Percentiles rank a stretch among this genome's conserved stretches.
Conservation (phyloP, 2,797 vertebrate species). For the Staurois parvus region DNA sequence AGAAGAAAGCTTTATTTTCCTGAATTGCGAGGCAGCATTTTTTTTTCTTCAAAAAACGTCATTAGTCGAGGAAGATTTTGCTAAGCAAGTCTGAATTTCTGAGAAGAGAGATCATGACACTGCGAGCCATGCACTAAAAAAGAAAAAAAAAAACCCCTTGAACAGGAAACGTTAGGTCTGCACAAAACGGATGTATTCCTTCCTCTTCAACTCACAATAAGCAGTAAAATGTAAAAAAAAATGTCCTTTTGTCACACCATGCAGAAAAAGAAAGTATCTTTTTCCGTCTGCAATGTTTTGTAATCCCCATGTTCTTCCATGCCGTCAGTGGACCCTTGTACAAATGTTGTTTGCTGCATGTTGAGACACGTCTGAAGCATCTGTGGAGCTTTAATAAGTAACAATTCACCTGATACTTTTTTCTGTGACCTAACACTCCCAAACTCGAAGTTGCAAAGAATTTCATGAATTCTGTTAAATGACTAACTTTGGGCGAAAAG, state of each 20-base stretch:
- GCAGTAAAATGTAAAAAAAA: constrained; percentile 1
- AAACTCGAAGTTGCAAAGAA: background rate
- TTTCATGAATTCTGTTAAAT: background rate
- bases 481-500: background rate
- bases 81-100: background rate
- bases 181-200: constrained; percentile 51
- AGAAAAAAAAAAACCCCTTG: background rate
- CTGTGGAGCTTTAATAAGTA: background rate
- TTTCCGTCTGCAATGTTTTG: background rate
- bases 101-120: constrained; percentile 17
- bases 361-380: background rate
- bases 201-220: constrained; percentile 27
- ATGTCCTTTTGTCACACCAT: background rate
- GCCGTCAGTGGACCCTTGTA: background rate
- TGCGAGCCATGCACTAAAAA: background rate
- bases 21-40: background rate
- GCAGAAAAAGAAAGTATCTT: background rate
- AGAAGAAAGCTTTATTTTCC: background rate
- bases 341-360: background rate
- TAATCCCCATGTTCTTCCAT: too few relatives aligned
- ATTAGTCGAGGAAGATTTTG: background rate
- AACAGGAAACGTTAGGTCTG: constrained; percentile 49
- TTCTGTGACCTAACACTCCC: background rate
- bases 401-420: background rate
- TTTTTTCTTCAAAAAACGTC: background rate